Evolutionary conservation across 2,113 vertebrate species (phyloP).

Genomic region (Ciconia stormi): DNA sequence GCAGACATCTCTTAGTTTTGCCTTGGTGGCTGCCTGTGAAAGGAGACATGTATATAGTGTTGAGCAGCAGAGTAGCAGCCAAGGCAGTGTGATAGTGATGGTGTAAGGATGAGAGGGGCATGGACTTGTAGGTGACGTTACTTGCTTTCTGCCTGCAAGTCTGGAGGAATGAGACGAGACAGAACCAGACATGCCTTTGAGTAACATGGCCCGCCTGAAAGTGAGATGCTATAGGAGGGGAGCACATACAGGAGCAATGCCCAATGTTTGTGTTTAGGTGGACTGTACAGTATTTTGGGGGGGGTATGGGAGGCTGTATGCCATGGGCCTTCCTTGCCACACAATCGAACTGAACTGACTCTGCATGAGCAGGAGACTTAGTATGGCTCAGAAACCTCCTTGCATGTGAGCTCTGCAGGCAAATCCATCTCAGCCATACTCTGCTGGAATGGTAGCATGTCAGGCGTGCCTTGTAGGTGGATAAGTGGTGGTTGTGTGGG

Average conservation of each 20-base stretch:
- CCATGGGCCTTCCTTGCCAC: too few species aligned
- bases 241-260: not conserved
- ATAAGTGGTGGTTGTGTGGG: too few species aligned
- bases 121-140: not conserved
- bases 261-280: not conserved
- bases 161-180: not conserved
- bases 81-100: too few species aligned
- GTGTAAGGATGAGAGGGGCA: not conserved
- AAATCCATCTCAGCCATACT: not conserved
- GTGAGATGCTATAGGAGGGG: not conserved
- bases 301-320: not conserved
- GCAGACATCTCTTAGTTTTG: not conserved
- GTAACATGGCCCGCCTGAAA: not conserved
- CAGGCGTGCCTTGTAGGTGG: not conserved
- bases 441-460: not conserved
- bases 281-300: not conserved
- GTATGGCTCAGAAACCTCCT: not conserved
- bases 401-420: not conserved
- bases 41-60: not conserved
- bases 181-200: not conserved
- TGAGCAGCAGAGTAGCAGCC: not conserved
- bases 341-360: not conserved
- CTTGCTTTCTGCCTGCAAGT: not conserved
- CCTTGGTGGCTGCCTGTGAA: not conserved
- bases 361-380: not conserved